These are phyloP conservation scores for Kradibia gibbosae DNA, from an alignment of 1,140 invertebrate genomes.

Conservation along the genomic window DNA sequence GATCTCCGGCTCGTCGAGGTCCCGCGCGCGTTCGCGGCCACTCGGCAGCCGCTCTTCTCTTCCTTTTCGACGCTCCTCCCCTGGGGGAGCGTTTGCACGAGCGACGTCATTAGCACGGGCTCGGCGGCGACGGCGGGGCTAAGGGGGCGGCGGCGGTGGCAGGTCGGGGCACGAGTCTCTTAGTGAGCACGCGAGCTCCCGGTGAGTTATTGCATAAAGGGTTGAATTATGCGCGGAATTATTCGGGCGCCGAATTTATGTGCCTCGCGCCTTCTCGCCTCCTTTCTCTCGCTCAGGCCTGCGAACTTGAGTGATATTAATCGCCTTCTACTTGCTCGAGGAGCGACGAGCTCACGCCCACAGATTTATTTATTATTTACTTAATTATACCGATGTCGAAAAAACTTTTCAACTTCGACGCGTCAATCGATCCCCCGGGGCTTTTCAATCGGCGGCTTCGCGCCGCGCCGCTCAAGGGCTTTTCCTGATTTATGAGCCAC, in stretches of 20 bases:
- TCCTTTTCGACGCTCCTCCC: not conserved
- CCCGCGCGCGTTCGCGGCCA: slow-evolving; percentile 49
- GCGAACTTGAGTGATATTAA: slow-evolving; percentile 64
- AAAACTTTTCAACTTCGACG: not conserved
- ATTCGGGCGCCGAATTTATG: slow-evolving; percentile 67
- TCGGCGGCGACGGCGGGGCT: not conserved
- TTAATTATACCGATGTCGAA: slow-evolving; percentile 18
- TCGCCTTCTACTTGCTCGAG: slow-evolving; percentile 53
- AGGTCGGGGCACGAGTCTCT: not conserved
- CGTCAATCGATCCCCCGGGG: not conserved
- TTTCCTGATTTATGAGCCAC: not conserved
- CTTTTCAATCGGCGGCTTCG: not conserved
- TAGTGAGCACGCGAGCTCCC: not conserved
- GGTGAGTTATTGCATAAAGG: slow-evolving; percentile 62
- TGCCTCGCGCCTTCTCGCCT: slow-evolving; percentile 48
- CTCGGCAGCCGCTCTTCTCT: slow-evolving; percentile 34
- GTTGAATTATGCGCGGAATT: slow-evolving; percentile 67
- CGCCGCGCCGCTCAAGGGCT: not conserved
- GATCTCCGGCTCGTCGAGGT: not conserved
- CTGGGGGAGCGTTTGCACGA: not conserved
- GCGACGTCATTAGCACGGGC: not conserved
- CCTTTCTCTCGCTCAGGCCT: slow-evolving; percentile 49
- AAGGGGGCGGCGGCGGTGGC: no score
- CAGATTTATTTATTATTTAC: slow-evolving; percentile 39
- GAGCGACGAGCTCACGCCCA: not conserved